A percentile compares a stretch with the other conserved stretches of the same genome.
Conservation (phyloP, 2,797 vertebrate genomes). For the Esox masquinongy region DNA sequence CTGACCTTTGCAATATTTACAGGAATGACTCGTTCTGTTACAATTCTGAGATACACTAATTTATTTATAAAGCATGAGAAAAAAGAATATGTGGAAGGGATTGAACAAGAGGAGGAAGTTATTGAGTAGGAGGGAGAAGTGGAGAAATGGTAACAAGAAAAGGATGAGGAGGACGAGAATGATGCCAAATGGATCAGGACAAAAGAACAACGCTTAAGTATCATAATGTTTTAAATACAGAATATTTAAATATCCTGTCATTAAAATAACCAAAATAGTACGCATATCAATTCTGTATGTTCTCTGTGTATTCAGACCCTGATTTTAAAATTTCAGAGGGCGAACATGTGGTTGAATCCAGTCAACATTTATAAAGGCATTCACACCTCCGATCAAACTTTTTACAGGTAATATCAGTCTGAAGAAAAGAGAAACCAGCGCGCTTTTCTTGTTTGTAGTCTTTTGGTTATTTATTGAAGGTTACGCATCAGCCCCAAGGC, state of each 20-base stretch:
- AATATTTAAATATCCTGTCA: background rate
- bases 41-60: background rate
- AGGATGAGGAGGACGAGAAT: background rate
- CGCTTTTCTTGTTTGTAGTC: too few species aligned
- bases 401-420: too few species aligned
- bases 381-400: too few species aligned
- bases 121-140: background rate
- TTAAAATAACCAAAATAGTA: constrained; percentile 1
- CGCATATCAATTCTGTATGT: background rate
- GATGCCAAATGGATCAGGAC: background rate
- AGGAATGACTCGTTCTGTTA: constrained; percentile 10
- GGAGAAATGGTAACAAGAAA: background rate
- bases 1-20: constrained; percentile 13
- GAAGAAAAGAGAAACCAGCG: too few species aligned
- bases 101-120: background rate
- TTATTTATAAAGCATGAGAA: background rate
- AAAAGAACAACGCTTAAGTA: background rate
- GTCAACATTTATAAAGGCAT: too few species aligned
- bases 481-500: too few species aligned
- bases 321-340: background rate
- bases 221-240: background rate
- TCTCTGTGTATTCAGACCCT: background rate
- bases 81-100: background rate
- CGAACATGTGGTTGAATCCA: too few species aligned
- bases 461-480: too few species aligned